Base-by-base conservation (phyloP, 2,888 invertebrate species). In the Callinectes sapidus region DNA sequence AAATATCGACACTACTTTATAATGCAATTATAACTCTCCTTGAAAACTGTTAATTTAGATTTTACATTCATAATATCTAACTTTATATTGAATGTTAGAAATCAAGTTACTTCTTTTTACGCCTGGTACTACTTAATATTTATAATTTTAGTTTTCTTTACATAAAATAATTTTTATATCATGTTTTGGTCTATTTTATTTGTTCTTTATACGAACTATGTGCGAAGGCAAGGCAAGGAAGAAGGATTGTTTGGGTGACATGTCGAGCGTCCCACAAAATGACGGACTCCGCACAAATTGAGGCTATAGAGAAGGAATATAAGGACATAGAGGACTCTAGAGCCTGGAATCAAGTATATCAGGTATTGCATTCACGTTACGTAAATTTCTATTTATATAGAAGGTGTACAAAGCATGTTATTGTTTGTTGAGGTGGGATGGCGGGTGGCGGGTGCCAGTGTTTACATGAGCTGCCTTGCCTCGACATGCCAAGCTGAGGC, bases 341-440 rank as follows among this genome's bases (percentile, higher is more conserved):
- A 66, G 93, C 93, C 16, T 94, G 94, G 94, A 93, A 92, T 86
- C 93, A 94, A 91, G 93, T 93, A 85, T 94, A 94, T 54, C 93
- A 94, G 92, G 94, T 94, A 32, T 86, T 92, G 13, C 14, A 1
- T 35, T 81, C 16, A 10, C 16, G 14, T 16, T 35, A 28, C 14
- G 81, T 16, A 16, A 28, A 2, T 32, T 77, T 32, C n/a, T 77
- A 6, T 13, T 77, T 13, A n/a, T 0, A 6, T 28, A n/a, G n/a
- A 28, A 77, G 28, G 10, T 28, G 81, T 16, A 14, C n/a, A n/a
- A n/a, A n/a, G 28, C 18, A 16, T 61, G 71, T 71, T 28, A 28
- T 10, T n/a, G n/a, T 10, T n/a, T n/a, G n/a, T 10, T n/a, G 28
- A 71, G 71, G 71, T 10, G 71, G 28, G 71, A 71, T 28, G 6